phyloP scores from a whole-genome alignment of 1,140 invertebrate genomes.

The Drosophila bifasciata region DNA sequence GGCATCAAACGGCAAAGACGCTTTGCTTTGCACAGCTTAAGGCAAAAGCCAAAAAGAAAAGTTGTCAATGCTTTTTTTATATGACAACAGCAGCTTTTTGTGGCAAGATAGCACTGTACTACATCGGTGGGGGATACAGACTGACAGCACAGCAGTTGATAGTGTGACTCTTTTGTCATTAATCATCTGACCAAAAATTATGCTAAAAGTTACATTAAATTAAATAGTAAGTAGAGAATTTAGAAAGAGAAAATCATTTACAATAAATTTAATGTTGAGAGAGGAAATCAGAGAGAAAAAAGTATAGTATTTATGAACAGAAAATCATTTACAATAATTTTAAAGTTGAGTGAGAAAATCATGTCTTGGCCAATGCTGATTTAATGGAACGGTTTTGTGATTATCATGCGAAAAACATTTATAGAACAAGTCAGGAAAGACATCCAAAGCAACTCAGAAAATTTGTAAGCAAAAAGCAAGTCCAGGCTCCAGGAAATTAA shows the following conservation, averaged over 20 bases:
- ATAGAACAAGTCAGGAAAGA: no score
- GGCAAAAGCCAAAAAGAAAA: constrained; percentile 28
- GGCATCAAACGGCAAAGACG: constrained; percentile 42
- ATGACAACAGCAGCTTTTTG: constrained; percentile 38
- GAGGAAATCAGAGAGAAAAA: no score
- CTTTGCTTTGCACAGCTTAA: constrained; percentile 14
- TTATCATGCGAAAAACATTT: no score
- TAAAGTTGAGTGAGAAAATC: no score
- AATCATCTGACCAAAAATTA: constrained; percentile 25
- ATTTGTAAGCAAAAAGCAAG: no score
- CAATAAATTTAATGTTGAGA: background rate
- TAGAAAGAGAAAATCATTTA: background rate
- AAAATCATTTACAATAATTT: no score
- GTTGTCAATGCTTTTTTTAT: constrained; percentile 49
- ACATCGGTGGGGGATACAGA: constrained; percentile 9
- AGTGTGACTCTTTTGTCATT: constrained; percentile 29
- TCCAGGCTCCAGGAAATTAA: no score
- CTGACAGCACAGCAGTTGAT: constrained; percentile 12
- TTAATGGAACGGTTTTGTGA: no score
- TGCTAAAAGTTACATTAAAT: constrained; percentile 27
- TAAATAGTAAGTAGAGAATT: constrained; percentile 14
- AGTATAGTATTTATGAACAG: no score
- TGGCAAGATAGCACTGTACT: constrained; percentile 35
- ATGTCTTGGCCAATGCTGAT: no score
- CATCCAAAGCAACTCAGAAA: no score